Conservation (phyloP, 1,140 invertebrate species). For the Asbolus verrucosus region DNA sequence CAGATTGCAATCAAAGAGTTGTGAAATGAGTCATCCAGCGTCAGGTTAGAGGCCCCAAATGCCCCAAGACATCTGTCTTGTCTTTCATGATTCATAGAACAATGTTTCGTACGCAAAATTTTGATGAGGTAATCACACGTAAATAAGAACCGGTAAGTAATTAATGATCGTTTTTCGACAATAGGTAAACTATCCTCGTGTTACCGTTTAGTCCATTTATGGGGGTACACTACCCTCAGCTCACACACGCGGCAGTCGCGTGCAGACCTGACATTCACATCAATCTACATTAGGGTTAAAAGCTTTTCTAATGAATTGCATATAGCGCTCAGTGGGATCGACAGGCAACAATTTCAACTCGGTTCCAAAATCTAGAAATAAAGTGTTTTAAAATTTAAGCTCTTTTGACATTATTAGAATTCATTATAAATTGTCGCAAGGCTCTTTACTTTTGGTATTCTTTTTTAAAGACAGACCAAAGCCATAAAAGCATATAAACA, state of each 20-base stretch:
- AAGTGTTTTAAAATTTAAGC: no score
- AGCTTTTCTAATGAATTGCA: constrained; percentile 64
- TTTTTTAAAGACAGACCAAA: no score
- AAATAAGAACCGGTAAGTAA: constrained; percentile 22
- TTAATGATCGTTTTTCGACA: constrained; percentile 26
- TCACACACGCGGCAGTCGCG: constrained; percentile 55
- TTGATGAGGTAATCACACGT: constrained; percentile 35
- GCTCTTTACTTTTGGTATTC: no score
- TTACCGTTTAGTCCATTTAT: constrained; percentile 29
- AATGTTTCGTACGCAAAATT: constrained; percentile 12
- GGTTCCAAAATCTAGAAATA: not conserved
- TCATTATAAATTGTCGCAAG: no score
- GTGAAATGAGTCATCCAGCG: constrained; percentile 31
- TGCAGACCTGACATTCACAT: constrained; percentile 58
- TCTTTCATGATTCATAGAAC: constrained; percentile 29
- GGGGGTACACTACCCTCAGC: constrained; percentile 14
- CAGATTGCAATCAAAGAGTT: constrained; percentile 46
- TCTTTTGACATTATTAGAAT: no score
- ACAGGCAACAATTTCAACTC: constrained; percentile 9
- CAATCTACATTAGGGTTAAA: constrained; percentile 65
- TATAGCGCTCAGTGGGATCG: constrained; percentile 8
- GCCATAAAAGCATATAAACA: no score
- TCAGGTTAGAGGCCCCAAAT: constrained; percentile 29
- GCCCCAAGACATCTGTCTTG: constrained; percentile 37
- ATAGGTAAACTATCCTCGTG: constrained; percentile 5